Conservation (phyloP, 2,797 vertebrate species). For the Chrosomus eos region DNA sequence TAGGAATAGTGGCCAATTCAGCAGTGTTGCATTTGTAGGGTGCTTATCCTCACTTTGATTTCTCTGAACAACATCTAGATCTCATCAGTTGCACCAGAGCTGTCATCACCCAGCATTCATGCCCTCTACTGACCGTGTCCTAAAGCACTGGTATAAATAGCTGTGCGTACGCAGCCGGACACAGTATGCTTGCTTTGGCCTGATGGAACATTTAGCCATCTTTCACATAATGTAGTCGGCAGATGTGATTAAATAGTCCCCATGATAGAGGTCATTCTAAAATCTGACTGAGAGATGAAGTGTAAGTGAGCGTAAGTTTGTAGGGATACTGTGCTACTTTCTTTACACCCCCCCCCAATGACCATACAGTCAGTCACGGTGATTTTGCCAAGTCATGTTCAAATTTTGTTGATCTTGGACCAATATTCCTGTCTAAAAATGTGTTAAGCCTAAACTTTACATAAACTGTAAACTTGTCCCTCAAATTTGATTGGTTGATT, state of each 20-base stretch:
- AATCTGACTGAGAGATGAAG: slow-evolving; percentile 23
- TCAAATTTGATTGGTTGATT: background rate
- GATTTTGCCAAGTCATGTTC: too few relatives aligned
- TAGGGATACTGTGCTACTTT: background rate
- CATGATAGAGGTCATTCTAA: slow-evolving; percentile 36
- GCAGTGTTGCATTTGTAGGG: background rate
- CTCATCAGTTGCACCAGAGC: slow-evolving; percentile 40
- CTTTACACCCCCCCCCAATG: too few relatives aligned
- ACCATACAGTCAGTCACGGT: too few relatives aligned
- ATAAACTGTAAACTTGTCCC: background rate
- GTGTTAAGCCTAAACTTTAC: background rate
- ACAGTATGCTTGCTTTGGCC: slow-evolving; percentile 27
- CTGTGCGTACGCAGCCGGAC: background rate
- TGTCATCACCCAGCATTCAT: slow-evolving; percentile 58
- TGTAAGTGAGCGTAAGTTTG: background rate
- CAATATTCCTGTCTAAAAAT: too few relatives aligned
- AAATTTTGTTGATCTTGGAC: too few relatives aligned
- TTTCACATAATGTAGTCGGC: slow-evolving; percentile 5
- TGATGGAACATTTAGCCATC: slow-evolving; percentile 20
- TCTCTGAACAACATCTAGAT: slow-evolving; percentile 36
- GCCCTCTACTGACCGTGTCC: slow-evolving; percentile 26
- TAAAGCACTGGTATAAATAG: slow-evolving; percentile 55
- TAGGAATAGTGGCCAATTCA: background rate
- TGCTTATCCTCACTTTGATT: slow-evolving; percentile 15
- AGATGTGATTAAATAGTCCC: slow-evolving; percentile 38